Evolutionary conservation across 2,888 invertebrate genomes (phyloP), one percentile per base, ranked within the genome.

Genomic region (Campopleginae sp.): DNA sequence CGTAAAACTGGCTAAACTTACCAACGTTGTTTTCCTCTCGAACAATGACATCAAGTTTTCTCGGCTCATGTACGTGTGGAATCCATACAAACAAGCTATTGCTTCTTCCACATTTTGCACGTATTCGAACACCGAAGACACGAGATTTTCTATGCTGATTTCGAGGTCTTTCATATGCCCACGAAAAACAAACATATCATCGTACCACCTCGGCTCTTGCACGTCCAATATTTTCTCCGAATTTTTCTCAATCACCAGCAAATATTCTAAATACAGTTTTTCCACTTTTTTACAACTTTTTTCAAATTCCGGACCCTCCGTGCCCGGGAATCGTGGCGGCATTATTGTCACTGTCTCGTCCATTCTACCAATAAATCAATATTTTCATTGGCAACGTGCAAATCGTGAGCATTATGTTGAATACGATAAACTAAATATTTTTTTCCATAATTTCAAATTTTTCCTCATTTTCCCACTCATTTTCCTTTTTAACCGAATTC

Each of bases 71-170:
- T 97, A 97, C 91, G 97, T 97, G 91, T 97, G 95, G 89, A 98
- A 95, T 0, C 96, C 96, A 88, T 96, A 97, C 6, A 98, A 94
- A 0, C 97, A 95, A 85, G 97, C 96, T 10, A 98, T 95, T 0
- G 96, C 97, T 90, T 98, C 97, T 89, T 97, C 97, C 0, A 98
- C 96, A 88, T 97, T 97, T 75, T 96, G 96, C 8, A 97, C 95
- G 8, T 96, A 95, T 87, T 96, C 96, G 91, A 98, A 98, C 0
- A 97, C 96, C 0, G 96, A 95, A 68, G 96, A 96, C 58, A 98
- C 96, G 8, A 98, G 94, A 91, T 98, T 98, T 92, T 98, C 97
- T 88, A 98, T 96, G 88, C 97, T 97, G 87, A 97, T 95, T 94
- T 96, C 96, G 79, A 96, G 95, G 87, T 96, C 95, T 90, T 95